These are phyloP conservation scores for Oscheius sp. DNA, from an alignment of 2,888 invertebrate genomes.

Conservation along the genomic window DNA sequence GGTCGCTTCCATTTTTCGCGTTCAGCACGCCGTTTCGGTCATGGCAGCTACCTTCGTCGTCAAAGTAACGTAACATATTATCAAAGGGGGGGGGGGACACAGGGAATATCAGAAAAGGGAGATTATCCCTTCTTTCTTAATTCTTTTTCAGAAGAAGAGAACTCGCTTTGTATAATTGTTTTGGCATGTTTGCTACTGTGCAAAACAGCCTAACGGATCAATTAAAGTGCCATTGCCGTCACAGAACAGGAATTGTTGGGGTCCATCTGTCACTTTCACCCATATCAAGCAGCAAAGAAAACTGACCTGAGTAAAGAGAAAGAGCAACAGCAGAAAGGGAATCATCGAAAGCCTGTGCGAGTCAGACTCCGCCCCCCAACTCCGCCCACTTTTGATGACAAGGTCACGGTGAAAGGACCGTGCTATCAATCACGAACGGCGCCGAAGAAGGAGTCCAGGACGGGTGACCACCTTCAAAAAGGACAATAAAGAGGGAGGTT, in stretches of 20 bases:
- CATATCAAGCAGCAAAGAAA: background rate
- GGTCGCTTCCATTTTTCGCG: slow-evolving; percentile 15
- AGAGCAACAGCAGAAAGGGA: slow-evolving; percentile 2
- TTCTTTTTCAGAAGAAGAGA: background rate
- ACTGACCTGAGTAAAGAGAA: background rate
- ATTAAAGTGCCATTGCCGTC: slow-evolving; percentile 21
- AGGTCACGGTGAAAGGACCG: slow-evolving; percentile 1
- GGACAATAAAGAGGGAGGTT: background rate
- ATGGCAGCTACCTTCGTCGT: slow-evolving; percentile 7
- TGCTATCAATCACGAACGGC: background rate
- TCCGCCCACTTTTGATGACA: background rate
- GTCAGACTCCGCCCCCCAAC: slow-evolving; percentile 7
- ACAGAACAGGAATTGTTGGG: background rate
- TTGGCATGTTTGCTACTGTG: background rate
- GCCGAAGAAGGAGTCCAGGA: background rate
- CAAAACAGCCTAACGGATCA: slow-evolving; percentile 26
- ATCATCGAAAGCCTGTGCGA: slow-evolving; percentile 7
- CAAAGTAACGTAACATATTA: background rate
- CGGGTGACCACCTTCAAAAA: background rate
- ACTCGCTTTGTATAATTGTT: background rate
- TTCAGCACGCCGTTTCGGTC: slow-evolving; percentile 16
- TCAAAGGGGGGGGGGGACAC: background rate
- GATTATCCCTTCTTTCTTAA: no score
- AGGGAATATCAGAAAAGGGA: background rate
- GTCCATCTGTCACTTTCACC: slow-evolving; percentile 14